Conservation (phyloP, 2,113 vertebrate genomes). For the Connochaetes taurinus region DNA sequence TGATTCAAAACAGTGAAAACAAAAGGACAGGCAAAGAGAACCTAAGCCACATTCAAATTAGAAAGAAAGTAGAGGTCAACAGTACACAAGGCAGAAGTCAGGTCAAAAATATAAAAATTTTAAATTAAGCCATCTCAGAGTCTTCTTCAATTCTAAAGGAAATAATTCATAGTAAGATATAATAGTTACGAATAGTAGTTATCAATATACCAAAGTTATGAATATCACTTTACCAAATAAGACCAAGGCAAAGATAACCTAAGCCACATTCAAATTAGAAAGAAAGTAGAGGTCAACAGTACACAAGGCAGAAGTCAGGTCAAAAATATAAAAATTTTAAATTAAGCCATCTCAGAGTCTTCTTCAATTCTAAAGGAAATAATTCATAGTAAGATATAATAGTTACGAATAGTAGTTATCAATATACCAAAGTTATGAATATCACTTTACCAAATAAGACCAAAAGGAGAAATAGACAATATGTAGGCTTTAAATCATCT, state of each 20-base stretch:
- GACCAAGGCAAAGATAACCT: neutral
- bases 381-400: neutral
- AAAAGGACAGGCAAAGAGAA: neutral
- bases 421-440: neutral
- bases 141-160: neutral
- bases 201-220: neutral
- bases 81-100: neutral
- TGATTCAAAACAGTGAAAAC: neutral
- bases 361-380: neutral
- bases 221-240: no score
- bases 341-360: neutral
- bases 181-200: neutral
- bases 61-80: neutral
- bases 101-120: neutral
- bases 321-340: neutral
- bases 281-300: neutral
- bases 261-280: neutral
- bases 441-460: neutral
- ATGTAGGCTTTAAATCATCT: neutral
- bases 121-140: neutral
- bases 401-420: neutral
- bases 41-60: neutral
- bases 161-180: neutral
- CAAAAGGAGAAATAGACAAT: neutral
- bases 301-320: neutral